phyloP scores from a whole-genome alignment of 2,888 invertebrate genomes.

The Ectemnius continuus region DNA sequence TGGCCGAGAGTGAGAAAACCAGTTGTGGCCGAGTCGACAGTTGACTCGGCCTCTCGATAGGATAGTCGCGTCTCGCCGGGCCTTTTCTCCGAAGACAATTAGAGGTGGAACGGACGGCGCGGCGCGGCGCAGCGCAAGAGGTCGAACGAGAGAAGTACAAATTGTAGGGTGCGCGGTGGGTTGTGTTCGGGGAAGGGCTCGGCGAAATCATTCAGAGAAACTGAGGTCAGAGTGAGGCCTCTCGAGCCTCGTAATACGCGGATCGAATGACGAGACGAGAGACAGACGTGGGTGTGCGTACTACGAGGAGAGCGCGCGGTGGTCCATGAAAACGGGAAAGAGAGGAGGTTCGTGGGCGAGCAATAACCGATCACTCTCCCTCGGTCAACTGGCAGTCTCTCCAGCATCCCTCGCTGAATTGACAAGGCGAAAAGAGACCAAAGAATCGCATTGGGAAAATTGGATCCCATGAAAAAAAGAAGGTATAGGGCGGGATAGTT shows the following conservation, averaged over 20 bases:
- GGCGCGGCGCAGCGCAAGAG: too few species aligned
- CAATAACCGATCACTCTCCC: constrained; percentile 4
- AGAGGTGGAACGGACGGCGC: too few species aligned
- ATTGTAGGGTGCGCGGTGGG: neutral
- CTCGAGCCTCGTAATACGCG: constrained; percentile 22
- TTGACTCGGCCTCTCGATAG: neutral
- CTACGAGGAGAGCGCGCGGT: constrained; percentile 8
- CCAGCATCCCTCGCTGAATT: neutral
- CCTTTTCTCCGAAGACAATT: neutral
- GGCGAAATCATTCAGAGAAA: constrained; percentile 28
- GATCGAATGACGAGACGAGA: constrained; percentile 26
- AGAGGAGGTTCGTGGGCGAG: constrained; percentile 44
- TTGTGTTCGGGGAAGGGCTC: constrained; percentile 5
- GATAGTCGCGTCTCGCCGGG: too few species aligned
- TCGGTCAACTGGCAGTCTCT: neutral
- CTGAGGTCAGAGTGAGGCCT: constrained; percentile 25
- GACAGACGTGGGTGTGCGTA: constrained; percentile 37
- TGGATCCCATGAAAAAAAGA: neutral
- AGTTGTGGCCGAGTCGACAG: too few species aligned
- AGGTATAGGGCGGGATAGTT: too few species aligned
- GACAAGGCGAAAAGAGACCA: too few species aligned
- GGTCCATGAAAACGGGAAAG: constrained; percentile 16
- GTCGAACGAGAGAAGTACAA: constrained; percentile 6
- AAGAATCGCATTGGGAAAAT: neutral
- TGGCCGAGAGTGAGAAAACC: neutral